Percentiles rank a stretch among this genome's conserved stretches.
phyloP scores from a whole-genome alignment of 2,888 invertebrate genomes.

The Meiosimyza decipiens region DNA sequence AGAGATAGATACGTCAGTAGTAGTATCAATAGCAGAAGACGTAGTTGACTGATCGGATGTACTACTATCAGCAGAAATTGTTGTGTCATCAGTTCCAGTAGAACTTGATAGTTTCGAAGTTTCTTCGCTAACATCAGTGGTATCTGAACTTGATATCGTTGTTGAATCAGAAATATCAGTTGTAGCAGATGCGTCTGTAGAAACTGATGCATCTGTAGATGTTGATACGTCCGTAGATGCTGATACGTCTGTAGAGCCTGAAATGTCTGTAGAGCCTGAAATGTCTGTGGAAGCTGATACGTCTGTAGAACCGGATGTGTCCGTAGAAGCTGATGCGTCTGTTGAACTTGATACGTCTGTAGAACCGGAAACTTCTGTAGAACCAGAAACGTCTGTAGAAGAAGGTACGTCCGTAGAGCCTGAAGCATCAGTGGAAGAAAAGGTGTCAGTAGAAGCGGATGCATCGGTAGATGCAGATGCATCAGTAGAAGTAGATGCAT shows the following conservation, averaged over 20 bases:
- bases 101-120: not conserved
- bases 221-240: not conserved
- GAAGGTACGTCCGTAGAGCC: not conserved
- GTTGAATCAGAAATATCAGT: slow-evolving; percentile 18
- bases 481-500: slow-evolving; percentile 2
- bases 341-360: not conserved
- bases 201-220: slow-evolving; percentile 44
- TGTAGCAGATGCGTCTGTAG: slow-evolving; percentile 27
- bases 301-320: slow-evolving; percentile 23
- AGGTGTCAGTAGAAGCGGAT: slow-evolving; percentile 9
- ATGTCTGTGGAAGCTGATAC: not conserved
- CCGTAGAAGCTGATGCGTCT: slow-evolving; percentile 10
- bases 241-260: too few species aligned
- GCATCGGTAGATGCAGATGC: slow-evolving; percentile 15
- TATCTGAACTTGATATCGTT: slow-evolving; percentile 39
- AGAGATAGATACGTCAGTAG: not conserved
- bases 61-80: slow-evolving; percentile 20
- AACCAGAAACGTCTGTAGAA: slow-evolving; percentile 27
- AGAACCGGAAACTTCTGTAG: not conserved
- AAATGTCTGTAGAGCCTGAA: not conserved
- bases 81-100: slow-evolving; percentile 37
- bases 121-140: slow-evolving; percentile 14
- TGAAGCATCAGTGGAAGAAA: not conserved
- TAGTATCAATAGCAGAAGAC: too few species aligned
- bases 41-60: not conserved